Conservation (phyloP, 1,140 invertebrate genomes). For the Tenebrio molitor region DNA sequence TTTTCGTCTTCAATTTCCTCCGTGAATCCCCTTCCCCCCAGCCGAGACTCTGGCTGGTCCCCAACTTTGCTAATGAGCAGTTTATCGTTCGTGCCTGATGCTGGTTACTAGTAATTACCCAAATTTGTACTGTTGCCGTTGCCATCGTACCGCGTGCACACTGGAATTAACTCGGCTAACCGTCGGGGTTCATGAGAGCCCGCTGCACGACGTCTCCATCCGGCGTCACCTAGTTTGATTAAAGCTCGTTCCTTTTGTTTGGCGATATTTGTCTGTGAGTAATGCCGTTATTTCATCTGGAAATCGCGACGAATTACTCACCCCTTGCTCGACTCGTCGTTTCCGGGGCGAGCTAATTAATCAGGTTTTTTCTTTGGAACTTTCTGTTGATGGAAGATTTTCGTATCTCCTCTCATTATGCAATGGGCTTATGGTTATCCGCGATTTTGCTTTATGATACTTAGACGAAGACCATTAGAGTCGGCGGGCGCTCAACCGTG, state of each 20-base stretch:
- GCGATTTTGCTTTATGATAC: conserved; percentile 29
- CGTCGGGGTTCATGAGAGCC: conserved; percentile 36
- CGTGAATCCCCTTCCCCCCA: background rate
- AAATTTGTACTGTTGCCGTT: conserved; percentile 39
- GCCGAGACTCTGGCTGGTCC: conserved; percentile 31
- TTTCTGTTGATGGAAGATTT: background rate
- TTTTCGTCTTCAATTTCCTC: conserved; percentile 46
- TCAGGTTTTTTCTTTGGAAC: conserved; percentile 7
- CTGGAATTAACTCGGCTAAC: conserved; percentile 37
- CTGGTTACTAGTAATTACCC: conserved; percentile 42
- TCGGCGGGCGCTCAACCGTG: background rate
- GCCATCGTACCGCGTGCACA: conserved; percentile 37
- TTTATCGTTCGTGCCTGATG: conserved; percentile 44
- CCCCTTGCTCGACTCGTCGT: background rate
- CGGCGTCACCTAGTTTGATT: conserved; percentile 25
- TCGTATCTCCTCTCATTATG: conserved; percentile 13
- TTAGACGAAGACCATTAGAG: conserved; percentile 34
- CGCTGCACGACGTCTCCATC: conserved; percentile 24
- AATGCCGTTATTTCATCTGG: conserved; percentile 32
- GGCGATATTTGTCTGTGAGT: conserved; percentile 18
- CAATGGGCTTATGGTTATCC: conserved; percentile 22
- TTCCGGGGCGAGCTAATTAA: conserved; percentile 6
- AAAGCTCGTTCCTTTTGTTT: conserved; percentile 19
- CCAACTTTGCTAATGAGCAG: conserved; percentile 43
- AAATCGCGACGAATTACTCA: conserved; percentile 21